Evolutionary conservation across 2,888 invertebrate species (phyloP), one percentile per base, ranked within the genome.

Genomic region (Harpalus rufipes): DNA sequence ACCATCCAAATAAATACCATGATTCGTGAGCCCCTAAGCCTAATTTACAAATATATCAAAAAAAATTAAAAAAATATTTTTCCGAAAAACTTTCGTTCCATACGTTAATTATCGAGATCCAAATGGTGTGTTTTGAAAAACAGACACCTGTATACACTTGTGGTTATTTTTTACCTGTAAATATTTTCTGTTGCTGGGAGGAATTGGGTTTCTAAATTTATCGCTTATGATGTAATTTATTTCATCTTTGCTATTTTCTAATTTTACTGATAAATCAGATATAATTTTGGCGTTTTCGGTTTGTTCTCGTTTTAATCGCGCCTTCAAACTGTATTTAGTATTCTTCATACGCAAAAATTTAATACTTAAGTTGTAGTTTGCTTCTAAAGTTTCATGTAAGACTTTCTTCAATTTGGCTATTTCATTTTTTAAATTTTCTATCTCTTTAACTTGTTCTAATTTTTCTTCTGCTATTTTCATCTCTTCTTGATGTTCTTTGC

Each of bases 321-420:
- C 89, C 85, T 89, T 90, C 65, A 91, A 86, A 84, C 88, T 88
- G 58, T 88, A 88, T 87, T 91, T 91, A 0, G 90, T 90, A 86
- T 91, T 91, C 86, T 90, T 91, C 90, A 91, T 91, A 39, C 90
- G 87, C 74, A 91, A 88, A 89, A 90, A 91, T 86, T 91, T 91
- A 18, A 91, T 89, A 86, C 91, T 90, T 86, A 91, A 87, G 88
- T 91, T 91, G 87, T 91, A 91, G 88, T 91, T 91, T 0, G 90
- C 90, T 87, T 90, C 90, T 51, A 91, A 87, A n/a, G 90, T 90
- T 86, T 91, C 89, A 81, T 89, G 90, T 41, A 91, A 86, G 1
- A 89, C 88, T 81, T 88, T 87, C 86, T 92, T 91, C 81, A 92
- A 86, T 83, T 90, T 90, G 56, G 88, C 86, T 2, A 91, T 87